Percentiles rank a stretch among this genome's conserved stretches.
Evolutionary conservation across 2,113 vertebrate species (phyloP).

Genomic region (Sterrhoptilus dennistouni): DNA sequence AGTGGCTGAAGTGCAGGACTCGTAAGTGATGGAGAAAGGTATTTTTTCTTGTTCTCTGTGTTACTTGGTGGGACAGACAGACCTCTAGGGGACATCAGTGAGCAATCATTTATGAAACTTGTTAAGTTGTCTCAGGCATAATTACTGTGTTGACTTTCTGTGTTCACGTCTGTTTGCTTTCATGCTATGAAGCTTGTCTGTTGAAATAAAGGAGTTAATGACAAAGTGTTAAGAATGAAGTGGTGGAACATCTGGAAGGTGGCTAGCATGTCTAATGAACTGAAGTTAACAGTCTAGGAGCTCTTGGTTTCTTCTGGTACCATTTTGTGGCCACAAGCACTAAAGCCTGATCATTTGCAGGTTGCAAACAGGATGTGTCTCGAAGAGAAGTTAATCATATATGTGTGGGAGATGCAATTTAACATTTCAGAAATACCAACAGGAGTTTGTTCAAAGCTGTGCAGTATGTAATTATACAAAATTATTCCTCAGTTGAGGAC

Average conservation of each 20-base stretch:
- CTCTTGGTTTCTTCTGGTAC: neutral
- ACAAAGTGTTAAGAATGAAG: neutral
- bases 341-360: neutral
- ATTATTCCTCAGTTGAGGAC: neutral
- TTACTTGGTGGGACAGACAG: neutral
- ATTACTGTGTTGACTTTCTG: neutral
- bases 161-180: neutral
- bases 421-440: neutral
- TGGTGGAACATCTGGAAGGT: neutral
- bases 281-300: neutral
- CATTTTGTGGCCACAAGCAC: neutral
- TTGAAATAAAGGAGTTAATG: neutral
- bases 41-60: neutral
- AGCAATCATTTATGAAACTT: neutral
- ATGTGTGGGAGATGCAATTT: neutral
- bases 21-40: neutral
- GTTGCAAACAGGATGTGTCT: neutral
- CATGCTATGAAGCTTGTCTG: neutral
- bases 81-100: neutral
- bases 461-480: neutral
- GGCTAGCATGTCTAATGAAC: neutral
- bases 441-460: neutral
- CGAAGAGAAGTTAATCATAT: neutral
- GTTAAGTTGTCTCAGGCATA: neutral
- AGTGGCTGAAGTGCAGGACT: neutral